Evolutionary conservation across 2,888 invertebrate genomes (phyloP).

Genomic region (Arrhopalites spinosus): DNA sequence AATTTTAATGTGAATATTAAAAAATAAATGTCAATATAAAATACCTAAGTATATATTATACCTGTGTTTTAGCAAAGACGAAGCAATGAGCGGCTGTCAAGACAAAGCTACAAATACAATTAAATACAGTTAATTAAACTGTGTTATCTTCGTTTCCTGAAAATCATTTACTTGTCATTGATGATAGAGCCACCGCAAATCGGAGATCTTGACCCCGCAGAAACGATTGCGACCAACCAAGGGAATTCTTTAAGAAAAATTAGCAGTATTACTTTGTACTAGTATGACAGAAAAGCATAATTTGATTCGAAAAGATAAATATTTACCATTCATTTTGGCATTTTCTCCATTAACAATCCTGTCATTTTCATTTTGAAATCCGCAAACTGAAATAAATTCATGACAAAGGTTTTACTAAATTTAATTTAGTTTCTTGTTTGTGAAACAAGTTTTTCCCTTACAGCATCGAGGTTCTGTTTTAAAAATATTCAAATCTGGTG

Average conservation of each 20-base stretch:
- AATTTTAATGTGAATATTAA: too few relatives aligned
- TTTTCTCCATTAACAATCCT: slow-evolving; percentile 49
- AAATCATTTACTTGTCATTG: too few relatives aligned
- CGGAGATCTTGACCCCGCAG: slow-evolving; percentile 39
- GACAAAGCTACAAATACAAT: slow-evolving; percentile 28
- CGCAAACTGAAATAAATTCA: slow-evolving; percentile 44
- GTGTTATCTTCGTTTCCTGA: too few relatives aligned
- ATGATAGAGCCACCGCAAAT: slow-evolving; percentile 35
- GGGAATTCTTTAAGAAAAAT: too few relatives aligned
- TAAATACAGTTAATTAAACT: too few relatives aligned
- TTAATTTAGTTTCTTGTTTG: too few relatives aligned
- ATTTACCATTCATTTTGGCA: slow-evolving; percentile 41
- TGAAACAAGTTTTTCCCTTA: slow-evolving; percentile 1
- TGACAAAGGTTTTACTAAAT: too few relatives aligned
- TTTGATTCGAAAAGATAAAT: too few relatives aligned
- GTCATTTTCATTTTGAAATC: slow-evolving; percentile 45
- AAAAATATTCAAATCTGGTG: neutral
- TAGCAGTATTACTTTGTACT: too few relatives aligned
- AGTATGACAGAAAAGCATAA: too few relatives aligned
- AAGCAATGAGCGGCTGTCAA: slow-evolving; percentile 51
- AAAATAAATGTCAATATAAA: too few relatives aligned
- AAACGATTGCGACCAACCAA: slow-evolving; percentile 50
- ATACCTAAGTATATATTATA: too few relatives aligned
- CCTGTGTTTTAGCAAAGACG: neutral
- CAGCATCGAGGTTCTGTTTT: slow-evolving; percentile 27